phyloP scores from a whole-genome alignment of 2,113 vertebrate genomes.

The Xiphophorus maculatus region DNA sequence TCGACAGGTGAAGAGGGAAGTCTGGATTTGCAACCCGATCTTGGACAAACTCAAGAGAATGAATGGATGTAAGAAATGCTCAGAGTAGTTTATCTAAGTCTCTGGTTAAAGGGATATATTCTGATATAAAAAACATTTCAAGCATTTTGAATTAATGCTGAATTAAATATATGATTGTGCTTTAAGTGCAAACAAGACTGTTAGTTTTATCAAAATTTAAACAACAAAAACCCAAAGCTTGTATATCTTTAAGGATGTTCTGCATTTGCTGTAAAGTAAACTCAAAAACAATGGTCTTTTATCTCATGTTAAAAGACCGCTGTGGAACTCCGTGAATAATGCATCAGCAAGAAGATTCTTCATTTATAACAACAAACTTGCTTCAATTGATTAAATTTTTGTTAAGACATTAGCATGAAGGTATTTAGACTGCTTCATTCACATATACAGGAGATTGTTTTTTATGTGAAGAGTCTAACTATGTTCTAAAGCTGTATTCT shows the following conservation, averaged over 20 bases:
- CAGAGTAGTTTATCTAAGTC: no score
- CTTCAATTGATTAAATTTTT: neutral
- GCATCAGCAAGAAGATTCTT: neutral
- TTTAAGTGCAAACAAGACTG: neutral
- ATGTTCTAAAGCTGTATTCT: neutral
- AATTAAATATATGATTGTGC: no score
- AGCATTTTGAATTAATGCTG: neutral
- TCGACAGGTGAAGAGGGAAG: neutral
- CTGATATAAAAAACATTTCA: neutral
- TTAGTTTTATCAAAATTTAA: neutral
- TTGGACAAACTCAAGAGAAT: neutral
- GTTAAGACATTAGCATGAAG: neutral
- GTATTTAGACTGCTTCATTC: neutral
- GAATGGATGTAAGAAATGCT: no score
- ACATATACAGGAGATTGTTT: neutral
- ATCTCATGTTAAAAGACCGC: neutral
- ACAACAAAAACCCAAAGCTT: neutral
- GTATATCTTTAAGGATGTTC: neutral
- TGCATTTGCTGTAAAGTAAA: neutral
- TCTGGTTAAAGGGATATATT: neutral
- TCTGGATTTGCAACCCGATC: neutral
- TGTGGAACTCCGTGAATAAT: no score
- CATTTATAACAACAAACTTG: neutral
- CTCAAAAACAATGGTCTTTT: neutral
- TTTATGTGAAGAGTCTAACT: neutral